Percentiles rank a stretch among this genome's conserved stretches.
Evolutionary conservation across 1,140 invertebrate genomes (phyloP).

Genomic region (Battus philenor): DNA sequence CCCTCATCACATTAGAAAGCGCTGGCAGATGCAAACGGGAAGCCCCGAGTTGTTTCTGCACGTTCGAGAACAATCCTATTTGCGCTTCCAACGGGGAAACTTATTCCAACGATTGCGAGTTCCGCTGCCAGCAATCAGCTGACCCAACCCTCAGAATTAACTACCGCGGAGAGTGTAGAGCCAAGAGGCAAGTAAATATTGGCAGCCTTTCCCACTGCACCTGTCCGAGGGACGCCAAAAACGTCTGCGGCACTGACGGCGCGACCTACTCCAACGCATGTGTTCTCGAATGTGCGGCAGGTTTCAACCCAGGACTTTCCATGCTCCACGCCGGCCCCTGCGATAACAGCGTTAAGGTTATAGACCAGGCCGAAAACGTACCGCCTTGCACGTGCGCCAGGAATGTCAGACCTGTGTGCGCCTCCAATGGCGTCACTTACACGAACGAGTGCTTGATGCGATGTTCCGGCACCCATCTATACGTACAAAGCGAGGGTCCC

Average conservation of each 20-base stretch:
- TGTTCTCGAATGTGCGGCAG: slow-evolving; percentile 16
- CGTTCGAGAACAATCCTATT: slow-evolving; percentile 21
- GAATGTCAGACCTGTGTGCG: slow-evolving; percentile 27
- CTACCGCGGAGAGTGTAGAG: slow-evolving; percentile 16
- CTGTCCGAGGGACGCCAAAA: slow-evolving; percentile 10
- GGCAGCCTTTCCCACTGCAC: slow-evolving; percentile 1
- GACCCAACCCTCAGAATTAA: slow-evolving; percentile 1
- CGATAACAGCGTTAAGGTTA: slow-evolving; percentile 17
- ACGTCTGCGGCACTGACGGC: slow-evolving; percentile 27
- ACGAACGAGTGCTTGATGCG: slow-evolving; percentile 24
- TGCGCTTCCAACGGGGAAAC: slow-evolving; percentile 27
- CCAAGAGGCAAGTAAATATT: background rate
- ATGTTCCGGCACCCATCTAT: slow-evolving; percentile 18
- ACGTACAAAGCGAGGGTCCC: slow-evolving; percentile 13
- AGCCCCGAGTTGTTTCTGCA: slow-evolving; percentile 18
- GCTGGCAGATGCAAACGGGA: slow-evolving; percentile 17
- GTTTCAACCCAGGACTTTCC: background rate
- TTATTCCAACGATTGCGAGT: slow-evolving; percentile 23
- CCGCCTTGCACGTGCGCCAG: slow-evolving; percentile 24
- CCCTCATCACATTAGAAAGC: slow-evolving; percentile 17
- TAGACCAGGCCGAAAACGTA: slow-evolving; percentile 16
- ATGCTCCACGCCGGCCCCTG: slow-evolving; percentile 8
- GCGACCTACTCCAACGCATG: slow-evolving; percentile 25
- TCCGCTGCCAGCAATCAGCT: slow-evolving; percentile 18
- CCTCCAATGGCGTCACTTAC: slow-evolving; percentile 25